Base-by-base conservation (phyloP, 2,113 vertebrate species). In the Thalassoma bifasciatum region DNA sequence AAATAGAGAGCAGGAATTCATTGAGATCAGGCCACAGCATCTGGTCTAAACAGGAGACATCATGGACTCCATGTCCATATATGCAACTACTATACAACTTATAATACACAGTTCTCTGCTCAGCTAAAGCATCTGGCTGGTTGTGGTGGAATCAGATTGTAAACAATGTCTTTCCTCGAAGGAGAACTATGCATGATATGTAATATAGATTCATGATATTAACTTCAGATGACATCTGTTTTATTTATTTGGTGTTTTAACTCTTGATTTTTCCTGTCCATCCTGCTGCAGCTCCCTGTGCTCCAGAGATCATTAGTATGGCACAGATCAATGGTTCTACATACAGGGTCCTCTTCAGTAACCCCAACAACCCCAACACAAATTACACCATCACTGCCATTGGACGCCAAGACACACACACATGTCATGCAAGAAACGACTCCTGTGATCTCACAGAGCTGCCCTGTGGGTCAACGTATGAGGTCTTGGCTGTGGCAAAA, bases 301-400 rank as follows among this genome's bases (percentile, higher is more conserved):
- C 95, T 69, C 97, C 97, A 69, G 93, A 97, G 91, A 96, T 97
- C 81, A 89, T 92, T 86, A 95, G 88, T 34, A 83, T 97, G 58
- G 95, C 94, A 0, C 94, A 94, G 86, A 91, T 89, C 30, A 67
- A 68, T 56, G 77, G 50, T 49, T 93, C 94, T 54, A 78, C 30
- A 1, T 82, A 96, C 71, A 90, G 36, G 0, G 94, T 98, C 64
- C 76, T 81, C 13, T 96, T 96, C 94, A 93, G 59, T 0, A 64
- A 90, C 44, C 90, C 90, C 17, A 98, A 95, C 30, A 34, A 72
- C 8, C 83, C 5, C 19, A 71, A 88, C 10, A 95, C 96, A 0
- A 92, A 80, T 0, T 97, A 97, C 23, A 90, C 88, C 0, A 90
- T 96, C 76, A 87, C 54, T 4, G 89, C 94, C 21, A 79, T 60